Conservation (phyloP, 2,888 invertebrate species). For the Drosophila lacicola region DNA sequence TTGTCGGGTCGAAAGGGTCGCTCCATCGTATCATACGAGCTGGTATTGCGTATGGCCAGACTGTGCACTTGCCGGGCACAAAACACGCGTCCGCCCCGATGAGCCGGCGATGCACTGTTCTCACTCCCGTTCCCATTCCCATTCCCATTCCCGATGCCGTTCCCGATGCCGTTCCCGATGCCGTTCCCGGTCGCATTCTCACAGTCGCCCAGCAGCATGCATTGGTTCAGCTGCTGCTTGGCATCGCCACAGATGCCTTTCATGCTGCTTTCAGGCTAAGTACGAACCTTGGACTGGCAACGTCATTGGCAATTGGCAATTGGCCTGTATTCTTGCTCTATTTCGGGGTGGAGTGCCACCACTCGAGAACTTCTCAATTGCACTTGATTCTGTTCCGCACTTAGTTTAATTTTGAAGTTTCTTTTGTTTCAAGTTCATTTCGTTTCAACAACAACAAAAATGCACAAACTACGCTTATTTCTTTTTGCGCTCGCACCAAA, state of each 20-base stretch:
- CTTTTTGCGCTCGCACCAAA: slow-evolving; percentile 5
- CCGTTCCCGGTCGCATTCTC: slow-evolving; percentile 24
- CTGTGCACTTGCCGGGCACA: slow-evolving; percentile 68
- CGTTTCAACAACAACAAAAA: slow-evolving; percentile 36
- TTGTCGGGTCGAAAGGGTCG: slow-evolving; percentile 83
- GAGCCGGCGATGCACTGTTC: slow-evolving; percentile 16
- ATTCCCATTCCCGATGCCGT: neutral
- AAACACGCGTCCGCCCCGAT: slow-evolving; percentile 12
- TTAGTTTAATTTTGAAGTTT: slow-evolving; percentile 31
- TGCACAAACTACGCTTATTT: slow-evolving; percentile 9
- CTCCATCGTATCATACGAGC: slow-evolving; percentile 82
- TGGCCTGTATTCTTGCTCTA: slow-evolving; percentile 10
- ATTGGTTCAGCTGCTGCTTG: slow-evolving; percentile 77
- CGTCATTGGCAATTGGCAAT: slow-evolving; percentile 32
- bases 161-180: neutral
- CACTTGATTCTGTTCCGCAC: slow-evolving; percentile 31
- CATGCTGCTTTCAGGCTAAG: slow-evolving; percentile 57
- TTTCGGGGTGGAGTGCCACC: slow-evolving; percentile 19
- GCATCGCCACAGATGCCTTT: slow-evolving; percentile 80
- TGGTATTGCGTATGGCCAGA: slow-evolving; percentile 68
- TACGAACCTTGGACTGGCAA: slow-evolving; percentile 16
- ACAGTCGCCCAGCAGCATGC: slow-evolving; percentile 64
- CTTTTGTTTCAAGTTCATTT: slow-evolving; percentile 52
- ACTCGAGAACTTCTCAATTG: slow-evolving; percentile 34
- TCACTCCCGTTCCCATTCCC: slow-evolving; percentile 3